phyloP scores from a whole-genome alignment of 2,888 invertebrate genomes.

The Volucella zonaria region DNA sequence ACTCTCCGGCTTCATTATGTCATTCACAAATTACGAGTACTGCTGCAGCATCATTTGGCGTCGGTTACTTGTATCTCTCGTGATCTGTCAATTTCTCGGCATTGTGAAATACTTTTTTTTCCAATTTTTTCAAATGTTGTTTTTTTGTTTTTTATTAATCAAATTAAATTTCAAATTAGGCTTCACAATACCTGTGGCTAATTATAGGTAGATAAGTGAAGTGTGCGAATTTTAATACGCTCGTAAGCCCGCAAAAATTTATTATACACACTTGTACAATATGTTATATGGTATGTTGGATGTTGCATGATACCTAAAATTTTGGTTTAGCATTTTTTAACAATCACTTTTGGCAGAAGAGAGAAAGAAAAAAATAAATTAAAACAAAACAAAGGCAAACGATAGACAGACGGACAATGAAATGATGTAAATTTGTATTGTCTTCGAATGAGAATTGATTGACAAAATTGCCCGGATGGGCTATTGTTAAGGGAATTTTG shows the following conservation, averaged over 20 bases:
- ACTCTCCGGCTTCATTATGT: constrained; percentile 29
- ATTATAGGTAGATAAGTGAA: constrained; percentile 19
- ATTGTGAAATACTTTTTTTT: constrained; percentile 22
- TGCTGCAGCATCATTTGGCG: constrained; percentile 13
- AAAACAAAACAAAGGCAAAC: neutral
- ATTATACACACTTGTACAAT: neutral
- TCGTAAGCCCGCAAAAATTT: neutral
- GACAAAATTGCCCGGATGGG: constrained; percentile 4
- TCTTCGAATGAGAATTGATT: constrained; percentile 33
- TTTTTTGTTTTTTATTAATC: constrained; percentile 4
- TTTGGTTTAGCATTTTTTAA: neutral
- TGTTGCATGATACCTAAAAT: constrained; percentile 12
- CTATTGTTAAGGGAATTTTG: constrained; percentile 5
- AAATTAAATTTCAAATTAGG: constrained; percentile 21
- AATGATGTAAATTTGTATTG: constrained; percentile 21
- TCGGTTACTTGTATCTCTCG: constrained; percentile 8
- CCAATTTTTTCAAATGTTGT: neutral
- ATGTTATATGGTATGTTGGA: neutral
- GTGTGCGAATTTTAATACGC: constrained; percentile 14
- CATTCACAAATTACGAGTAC: constrained; percentile 33
- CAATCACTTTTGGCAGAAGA: neutral
- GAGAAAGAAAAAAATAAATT: neutral
- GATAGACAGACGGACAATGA: constrained; percentile 6
- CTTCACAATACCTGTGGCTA: constrained; percentile 1
- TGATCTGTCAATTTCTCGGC: constrained; percentile 25